Percentiles rank a stretch among this genome's conserved stretches.
phyloP scores from a whole-genome alignment of 1,140 invertebrate genomes.

The Cydia amplana region DNA sequence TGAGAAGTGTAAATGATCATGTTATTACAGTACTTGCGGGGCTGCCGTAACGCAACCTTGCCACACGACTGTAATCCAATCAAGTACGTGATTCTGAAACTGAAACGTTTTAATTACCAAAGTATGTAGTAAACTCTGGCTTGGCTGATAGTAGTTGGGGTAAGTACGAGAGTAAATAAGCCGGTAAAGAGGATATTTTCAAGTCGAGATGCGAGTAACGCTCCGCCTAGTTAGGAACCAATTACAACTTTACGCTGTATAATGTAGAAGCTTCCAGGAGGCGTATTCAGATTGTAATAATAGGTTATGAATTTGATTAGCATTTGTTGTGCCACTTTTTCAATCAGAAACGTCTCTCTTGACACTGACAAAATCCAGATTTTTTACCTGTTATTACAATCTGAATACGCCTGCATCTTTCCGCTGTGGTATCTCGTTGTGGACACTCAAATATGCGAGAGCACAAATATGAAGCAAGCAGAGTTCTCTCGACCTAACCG shows the following conservation, averaged over 20 bases:
- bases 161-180: constrained; percentile 13
- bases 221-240: constrained; percentile 12
- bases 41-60: background rate
- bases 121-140: constrained; percentile 14
- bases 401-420: background rate
- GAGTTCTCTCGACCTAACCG: background rate
- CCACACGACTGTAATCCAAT: background rate
- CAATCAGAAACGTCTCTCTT: no score
- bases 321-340: background rate
- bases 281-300: no score
- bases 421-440: no score
- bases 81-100: constrained; percentile 8
- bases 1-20: background rate
- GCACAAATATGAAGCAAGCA: no score
- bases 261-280: background rate
- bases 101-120: constrained; percentile 18
- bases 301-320: no score
- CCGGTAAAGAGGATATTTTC: constrained; percentile 20
- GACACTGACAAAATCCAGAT: no score
- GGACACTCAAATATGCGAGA: no score
- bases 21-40: background rate
- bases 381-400: background rate
- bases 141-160: background rate
- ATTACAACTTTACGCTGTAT: background rate
- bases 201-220: constrained; percentile 7